These are phyloP conservation scores for Gallinago nigripennis DNA, from an alignment of 2,797 vertebrate species.

Conservation along the genomic window DNA sequence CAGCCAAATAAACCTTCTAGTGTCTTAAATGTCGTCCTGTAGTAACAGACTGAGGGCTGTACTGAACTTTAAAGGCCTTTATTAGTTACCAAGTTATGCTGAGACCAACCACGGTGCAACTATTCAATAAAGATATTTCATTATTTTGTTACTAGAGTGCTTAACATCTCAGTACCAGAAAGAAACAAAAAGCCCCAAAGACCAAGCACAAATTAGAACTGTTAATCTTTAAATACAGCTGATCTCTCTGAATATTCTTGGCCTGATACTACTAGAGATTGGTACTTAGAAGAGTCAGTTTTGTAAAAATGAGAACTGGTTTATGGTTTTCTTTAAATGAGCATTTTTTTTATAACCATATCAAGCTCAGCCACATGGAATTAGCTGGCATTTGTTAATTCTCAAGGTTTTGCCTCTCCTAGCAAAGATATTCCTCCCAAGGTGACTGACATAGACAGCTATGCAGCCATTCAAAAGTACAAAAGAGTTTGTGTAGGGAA, in stretches of 20 bases:
- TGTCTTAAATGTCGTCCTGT: constrained; percentile 10
- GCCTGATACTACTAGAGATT: background rate
- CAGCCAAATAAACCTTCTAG: background rate
- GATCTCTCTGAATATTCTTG: constrained; percentile 1
- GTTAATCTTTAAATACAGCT: constrained; percentile 23
- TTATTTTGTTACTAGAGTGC: constrained; percentile 9
- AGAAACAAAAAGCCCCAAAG: constrained; percentile 9
- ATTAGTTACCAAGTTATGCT: constrained; percentile 35
- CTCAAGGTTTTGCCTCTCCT: background rate
- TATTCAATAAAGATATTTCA: constrained; percentile 32
- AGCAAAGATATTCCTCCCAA: background rate
- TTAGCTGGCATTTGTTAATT: background rate
- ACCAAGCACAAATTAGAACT: constrained; percentile 9
- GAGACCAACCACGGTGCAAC: constrained; percentile 17
- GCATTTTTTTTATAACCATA: background rate
- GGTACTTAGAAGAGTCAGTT: background rate
- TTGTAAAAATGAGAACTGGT: background rate
- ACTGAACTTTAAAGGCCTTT: constrained; percentile 33
- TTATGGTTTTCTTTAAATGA: background rate
- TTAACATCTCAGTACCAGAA: constrained; percentile 26
- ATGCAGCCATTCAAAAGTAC: background rate
- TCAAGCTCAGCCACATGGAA: background rate
- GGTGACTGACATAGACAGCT: background rate
- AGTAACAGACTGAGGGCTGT: background rate
- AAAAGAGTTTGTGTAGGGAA: background rate